phyloP scores from a whole-genome alignment of 2,888 invertebrate species.

The Acanthosepion lycidas region DNA sequence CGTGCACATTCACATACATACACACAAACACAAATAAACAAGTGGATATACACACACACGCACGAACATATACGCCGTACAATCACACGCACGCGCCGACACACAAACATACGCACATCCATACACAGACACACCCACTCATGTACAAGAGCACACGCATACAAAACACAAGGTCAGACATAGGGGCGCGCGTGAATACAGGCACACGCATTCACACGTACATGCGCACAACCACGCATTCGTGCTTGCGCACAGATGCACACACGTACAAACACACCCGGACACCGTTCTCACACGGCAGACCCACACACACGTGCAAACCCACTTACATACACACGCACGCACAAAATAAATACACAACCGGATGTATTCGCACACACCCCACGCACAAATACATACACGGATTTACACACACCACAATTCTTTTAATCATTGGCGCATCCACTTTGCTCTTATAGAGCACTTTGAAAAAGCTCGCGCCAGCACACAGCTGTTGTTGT shows the following conservation, averaged over 20 bases:
- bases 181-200: no score
- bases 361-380: no score
- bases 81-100: no score
- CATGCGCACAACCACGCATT: no score
- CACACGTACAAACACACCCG: not conserved
- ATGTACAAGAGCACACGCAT: no score
- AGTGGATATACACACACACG: no score
- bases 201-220: not conserved
- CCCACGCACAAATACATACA: not conserved
- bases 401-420: not conserved
- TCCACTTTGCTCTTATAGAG: not conserved
- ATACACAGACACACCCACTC: no score
- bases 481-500: not conserved
- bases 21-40: no score
- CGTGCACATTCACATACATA: no score
- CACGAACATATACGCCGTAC: no score
- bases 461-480: not conserved
- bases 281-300: not conserved
- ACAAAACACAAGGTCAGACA: no score
- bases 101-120: not conserved
- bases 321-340: not conserved
- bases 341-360: not conserved
- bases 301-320: not conserved
- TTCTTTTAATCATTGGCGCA: not conserved
- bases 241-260: fast-evolving